Percentiles rank a stretch among this genome's conserved stretches.
These are phyloP conservation scores for Scalopus aquaticus DNA, from an alignment of 2,113 vertebrate species.

Conservation along the genomic window DNA sequence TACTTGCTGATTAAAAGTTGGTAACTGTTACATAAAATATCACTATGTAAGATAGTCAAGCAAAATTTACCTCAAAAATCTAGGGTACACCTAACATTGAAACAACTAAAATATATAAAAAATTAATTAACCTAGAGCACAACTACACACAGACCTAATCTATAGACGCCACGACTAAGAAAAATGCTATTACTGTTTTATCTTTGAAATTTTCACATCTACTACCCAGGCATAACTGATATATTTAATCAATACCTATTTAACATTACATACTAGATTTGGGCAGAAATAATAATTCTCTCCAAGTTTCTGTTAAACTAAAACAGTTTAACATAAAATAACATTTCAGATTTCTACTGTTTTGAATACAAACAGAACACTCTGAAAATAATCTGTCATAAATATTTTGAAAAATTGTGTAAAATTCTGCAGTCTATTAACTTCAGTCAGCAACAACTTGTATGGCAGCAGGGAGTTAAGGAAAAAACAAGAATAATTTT, in stretches of 20 bases:
- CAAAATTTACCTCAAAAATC: conserved; percentile 13
- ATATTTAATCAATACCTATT: conserved; percentile 19
- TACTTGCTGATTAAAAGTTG: background rate
- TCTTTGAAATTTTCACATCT: background rate
- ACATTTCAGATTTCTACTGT: conserved; percentile 44
- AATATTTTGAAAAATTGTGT: background rate
- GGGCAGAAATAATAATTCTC: background rate
- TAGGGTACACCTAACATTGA: background rate
- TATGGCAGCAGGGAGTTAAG: background rate
- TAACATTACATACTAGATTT: background rate
- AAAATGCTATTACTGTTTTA: background rate
- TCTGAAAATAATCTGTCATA: background rate
- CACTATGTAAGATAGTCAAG: background rate
- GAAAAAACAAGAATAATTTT: background rate
- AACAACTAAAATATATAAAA: background rate
- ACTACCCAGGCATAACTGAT: background rate
- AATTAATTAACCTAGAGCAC: conserved; percentile 26
- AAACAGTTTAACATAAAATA: background rate
- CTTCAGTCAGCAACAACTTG: background rate
- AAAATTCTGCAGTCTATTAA: background rate
- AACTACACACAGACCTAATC: background rate
- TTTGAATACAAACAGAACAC: conserved; percentile 24
- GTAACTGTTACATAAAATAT: background rate
- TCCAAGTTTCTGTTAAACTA: background rate
- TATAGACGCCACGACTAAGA: background rate